Evolutionary conservation across 2,888 invertebrate species (phyloP).

Genomic region (Drosophila cognata): DNA sequence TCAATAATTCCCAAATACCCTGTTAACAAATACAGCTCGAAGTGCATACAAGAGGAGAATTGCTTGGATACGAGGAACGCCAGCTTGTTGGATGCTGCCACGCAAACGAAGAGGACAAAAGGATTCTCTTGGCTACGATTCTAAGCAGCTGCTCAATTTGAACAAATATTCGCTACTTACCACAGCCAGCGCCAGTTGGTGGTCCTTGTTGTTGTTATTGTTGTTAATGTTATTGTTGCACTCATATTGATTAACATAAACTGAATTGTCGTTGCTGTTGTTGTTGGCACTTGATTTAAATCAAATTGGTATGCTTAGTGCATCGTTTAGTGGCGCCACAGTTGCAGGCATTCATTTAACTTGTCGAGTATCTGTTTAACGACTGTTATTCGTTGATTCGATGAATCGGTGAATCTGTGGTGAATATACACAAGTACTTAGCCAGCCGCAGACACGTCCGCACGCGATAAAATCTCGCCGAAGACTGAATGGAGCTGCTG

Average conservation of each 20-base stretch:
- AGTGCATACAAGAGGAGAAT: slow-evolving; percentile 21
- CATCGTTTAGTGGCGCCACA: slow-evolving; percentile 54
- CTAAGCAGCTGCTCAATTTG: not conserved
- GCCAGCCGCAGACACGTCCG: slow-evolving; percentile 77
- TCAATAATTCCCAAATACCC: slow-evolving; percentile 1
- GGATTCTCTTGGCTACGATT: not conserved
- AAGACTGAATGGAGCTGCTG: slow-evolving; percentile 81
- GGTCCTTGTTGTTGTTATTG: slow-evolving; percentile 21
- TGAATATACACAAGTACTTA: slow-evolving; percentile 20
- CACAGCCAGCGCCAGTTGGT: slow-evolving; percentile 50
- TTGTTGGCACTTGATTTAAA: slow-evolving; percentile 31
- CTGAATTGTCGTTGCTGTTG: not conserved
- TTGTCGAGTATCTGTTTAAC: slow-evolving; percentile 11
- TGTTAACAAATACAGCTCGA: slow-evolving; percentile 7
- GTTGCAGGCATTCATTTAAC: slow-evolving; percentile 26
- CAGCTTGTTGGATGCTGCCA: slow-evolving; percentile 1
- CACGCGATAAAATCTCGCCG: slow-evolving; percentile 84
- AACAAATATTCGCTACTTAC: slow-evolving; percentile 30
- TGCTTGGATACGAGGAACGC: not conserved
- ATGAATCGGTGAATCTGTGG: slow-evolving; percentile 18
- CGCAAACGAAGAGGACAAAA: not conserved
- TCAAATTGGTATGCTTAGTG: slow-evolving; percentile 28
- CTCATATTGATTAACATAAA: slow-evolving; percentile 46
- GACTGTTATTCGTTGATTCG: slow-evolving; percentile 3
- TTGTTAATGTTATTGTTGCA: slow-evolving; percentile 33